A percentile compares a stretch with the other conserved stretches of the same genome.
Evolutionary conservation across 2,113 vertebrate species (phyloP).

Genomic region (Tupaia chinensis): DNA sequence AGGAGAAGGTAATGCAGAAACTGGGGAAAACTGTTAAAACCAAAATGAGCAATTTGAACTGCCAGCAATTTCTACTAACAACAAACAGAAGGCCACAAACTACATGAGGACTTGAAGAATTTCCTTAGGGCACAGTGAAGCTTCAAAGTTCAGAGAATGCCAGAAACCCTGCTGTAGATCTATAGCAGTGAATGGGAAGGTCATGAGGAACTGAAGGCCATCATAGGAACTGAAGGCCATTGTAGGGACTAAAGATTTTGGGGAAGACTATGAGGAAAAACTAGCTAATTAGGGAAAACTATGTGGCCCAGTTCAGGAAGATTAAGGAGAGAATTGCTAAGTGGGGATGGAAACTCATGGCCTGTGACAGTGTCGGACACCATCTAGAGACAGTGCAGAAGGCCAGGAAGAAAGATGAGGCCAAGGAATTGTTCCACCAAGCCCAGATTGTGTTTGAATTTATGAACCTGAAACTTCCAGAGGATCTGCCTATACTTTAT

Average conservation of each 20-base stretch:
- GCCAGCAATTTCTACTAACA: no score
- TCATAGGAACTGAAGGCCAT: conserved; percentile 86
- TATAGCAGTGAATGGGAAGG: conserved; percentile 93
- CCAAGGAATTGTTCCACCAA: conserved; percentile 93
- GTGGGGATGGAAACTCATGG: conserved; percentile 94
- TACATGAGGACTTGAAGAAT: conserved; percentile 94
- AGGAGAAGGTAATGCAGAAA: no score
- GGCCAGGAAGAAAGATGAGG: conserved; percentile 95
- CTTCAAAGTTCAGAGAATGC: conserved; percentile 93
- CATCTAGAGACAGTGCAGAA: conserved; percentile 93
- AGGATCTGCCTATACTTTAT: conserved; percentile 92
- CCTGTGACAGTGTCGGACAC: conserved; percentile 94
- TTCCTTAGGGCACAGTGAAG: conserved; percentile 94
- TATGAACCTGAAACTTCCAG: conserved; percentile 93
- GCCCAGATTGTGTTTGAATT: conserved; percentile 93
- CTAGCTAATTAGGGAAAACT: conserved; percentile 95
- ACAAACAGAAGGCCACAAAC: conserved; percentile 92
- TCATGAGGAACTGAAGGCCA: conserved; percentile 90
- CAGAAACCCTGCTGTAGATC: conserved; percentile 93
- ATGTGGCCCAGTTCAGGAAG: conserved; percentile 94
- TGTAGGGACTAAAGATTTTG: conserved; percentile 94
- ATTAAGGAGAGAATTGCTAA: conserved; percentile 95
- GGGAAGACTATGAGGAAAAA: conserved; percentile 97
- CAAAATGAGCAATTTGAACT: no score
- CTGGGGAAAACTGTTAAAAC: no score